A percentile compares a stretch with the other conserved stretches of the same genome.
Evolutionary conservation across 1,140 invertebrate genomes (phyloP).

Genomic region (Arctopsyche grandis): DNA sequence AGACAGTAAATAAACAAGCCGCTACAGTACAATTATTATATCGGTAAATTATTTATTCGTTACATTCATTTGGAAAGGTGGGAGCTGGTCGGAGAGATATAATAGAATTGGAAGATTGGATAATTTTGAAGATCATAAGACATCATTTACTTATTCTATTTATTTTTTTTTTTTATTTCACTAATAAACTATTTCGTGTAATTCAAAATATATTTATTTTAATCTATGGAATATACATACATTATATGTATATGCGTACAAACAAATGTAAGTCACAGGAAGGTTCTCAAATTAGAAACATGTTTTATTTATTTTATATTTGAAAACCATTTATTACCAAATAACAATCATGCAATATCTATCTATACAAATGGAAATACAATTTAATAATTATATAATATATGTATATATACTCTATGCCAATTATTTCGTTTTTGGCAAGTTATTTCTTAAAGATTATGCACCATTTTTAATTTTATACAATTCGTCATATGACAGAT

Average conservation of each 20-base stretch:
- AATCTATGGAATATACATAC: constrained; percentile 25
- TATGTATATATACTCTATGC: constrained; percentile 33
- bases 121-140: constrained; percentile 55
- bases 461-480: constrained; percentile 49
- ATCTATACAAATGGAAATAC: constrained; percentile 49
- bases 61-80: neutral
- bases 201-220: constrained; percentile 54
- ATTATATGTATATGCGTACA: constrained; percentile 23
- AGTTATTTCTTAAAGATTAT: constrained; percentile 45
- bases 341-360: constrained; percentile 53
- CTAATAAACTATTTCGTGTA: constrained; percentile 50
- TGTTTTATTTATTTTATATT: constrained; percentile 40
- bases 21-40: too few species aligned
- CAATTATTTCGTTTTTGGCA: constrained; percentile 37
- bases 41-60: too few species aligned
- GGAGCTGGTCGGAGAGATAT: constrained; percentile 1
- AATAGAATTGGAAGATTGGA: constrained; percentile 39
- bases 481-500: constrained; percentile 37
- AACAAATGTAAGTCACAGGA: constrained; percentile 37
- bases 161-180: constrained; percentile 36
- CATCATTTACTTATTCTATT: constrained; percentile 53
- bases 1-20: too few species aligned
- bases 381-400: neutral
- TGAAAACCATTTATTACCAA: constrained; percentile 47
- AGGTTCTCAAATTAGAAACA: constrained; percentile 44